These are phyloP conservation scores for Shinisaurus crocodilurus DNA, from an alignment of 2,113 vertebrate genomes.

Conservation along the genomic window DNA sequence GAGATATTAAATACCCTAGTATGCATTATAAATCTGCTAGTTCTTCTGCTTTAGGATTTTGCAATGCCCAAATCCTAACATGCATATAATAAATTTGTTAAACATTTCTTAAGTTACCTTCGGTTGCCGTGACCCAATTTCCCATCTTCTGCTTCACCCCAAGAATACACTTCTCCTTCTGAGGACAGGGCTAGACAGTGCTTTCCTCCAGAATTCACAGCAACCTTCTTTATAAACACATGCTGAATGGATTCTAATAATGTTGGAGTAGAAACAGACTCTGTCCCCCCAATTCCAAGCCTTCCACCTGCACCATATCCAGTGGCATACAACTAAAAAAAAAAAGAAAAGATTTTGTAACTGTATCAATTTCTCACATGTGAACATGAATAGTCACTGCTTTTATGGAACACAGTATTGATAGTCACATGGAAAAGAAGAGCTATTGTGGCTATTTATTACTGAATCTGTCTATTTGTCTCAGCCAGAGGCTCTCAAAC, in stretches of 20 bases:
- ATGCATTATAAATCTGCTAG: background rate
- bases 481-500: background rate
- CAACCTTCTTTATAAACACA: conserved; percentile 97
- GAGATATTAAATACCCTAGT: background rate
- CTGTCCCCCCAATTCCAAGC: conserved; percentile 95
- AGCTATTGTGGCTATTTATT: background rate
- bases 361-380: background rate
- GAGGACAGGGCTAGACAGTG: conserved; percentile 96
- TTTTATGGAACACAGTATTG: background rate
- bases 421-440: background rate
- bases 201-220: conserved; percentile 98
- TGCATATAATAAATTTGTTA: background rate
- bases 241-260: conserved; percentile 97
- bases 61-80: background rate
- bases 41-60: background rate
- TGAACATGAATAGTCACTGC: background rate
- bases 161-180: conserved; percentile 97
- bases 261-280: conserved; percentile 96
- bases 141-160: conserved; percentile 98
- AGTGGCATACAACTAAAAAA: conserved; percentile 91
- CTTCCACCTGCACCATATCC: conserved; percentile 97
- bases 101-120: conserved; percentile 77
- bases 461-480: background rate
- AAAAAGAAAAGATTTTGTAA: conserved; percentile 13
- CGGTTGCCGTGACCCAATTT: conserved; percentile 97